These are phyloP conservation scores for Panthera leo DNA, from an alignment of 2,113 vertebrate genomes.

Conservation along the genomic window DNA sequence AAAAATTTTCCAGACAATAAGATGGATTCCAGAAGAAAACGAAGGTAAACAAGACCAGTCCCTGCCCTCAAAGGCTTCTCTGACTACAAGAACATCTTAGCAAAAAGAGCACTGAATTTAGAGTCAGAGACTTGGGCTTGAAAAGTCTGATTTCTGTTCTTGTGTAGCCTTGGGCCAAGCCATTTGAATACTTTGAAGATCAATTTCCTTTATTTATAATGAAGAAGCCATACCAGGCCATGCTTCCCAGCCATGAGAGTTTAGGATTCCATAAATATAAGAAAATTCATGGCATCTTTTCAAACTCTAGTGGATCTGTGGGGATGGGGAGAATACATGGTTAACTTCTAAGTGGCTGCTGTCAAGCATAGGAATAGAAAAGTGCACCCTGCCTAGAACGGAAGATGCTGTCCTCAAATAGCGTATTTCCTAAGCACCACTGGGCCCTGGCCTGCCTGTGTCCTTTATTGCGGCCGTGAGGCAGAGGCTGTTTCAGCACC, in stretches of 20 bases:
- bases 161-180: background rate
- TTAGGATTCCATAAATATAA: background rate
- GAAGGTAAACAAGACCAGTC: background rate
- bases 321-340: background rate
- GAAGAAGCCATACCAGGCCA: background rate
- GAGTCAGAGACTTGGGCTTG: background rate
- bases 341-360: conserved; percentile 56
- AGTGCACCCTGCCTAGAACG: background rate
- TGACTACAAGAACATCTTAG: background rate
- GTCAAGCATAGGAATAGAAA: conserved; percentile 43
- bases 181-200: background rate
- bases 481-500: conserved; percentile 69
- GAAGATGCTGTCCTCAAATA: conserved; percentile 42
- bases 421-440: background rate
- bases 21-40: background rate
- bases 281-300: conserved; percentile 34
- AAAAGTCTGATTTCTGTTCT: background rate
- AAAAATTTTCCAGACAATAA: background rate
- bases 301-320: background rate
- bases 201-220: background rate
- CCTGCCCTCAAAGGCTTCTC: background rate
- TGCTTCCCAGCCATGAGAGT: background rate
- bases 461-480: background rate
- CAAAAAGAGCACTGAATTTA: conserved; percentile 35
- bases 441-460: conserved; percentile 4